Percentiles rank a stretch among this genome's conserved stretches.
Conservation (phyloP, 2,888 invertebrate species). For the Drosophila suboccidentalis region DNA sequence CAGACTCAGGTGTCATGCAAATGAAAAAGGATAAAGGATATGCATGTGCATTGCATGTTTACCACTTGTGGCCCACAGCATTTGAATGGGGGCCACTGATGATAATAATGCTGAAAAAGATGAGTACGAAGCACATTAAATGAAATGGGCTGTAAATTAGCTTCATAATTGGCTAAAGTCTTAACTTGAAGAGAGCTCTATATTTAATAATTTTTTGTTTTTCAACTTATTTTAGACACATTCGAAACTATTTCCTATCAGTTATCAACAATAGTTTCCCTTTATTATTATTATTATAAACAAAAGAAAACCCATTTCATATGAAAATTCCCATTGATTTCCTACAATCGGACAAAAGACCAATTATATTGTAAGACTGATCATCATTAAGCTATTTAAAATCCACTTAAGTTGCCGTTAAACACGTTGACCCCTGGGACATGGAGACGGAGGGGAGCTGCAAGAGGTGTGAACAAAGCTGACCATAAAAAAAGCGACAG, state of each 20-base stretch:
- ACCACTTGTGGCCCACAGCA: slow-evolving; percentile 33
- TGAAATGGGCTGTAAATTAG: slow-evolving; percentile 18
- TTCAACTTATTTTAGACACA: neutral
- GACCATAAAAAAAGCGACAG: slow-evolving; percentile 51
- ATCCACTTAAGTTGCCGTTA: slow-evolving; percentile 64
- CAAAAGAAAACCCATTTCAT: slow-evolving; percentile 1
- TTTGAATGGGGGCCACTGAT: slow-evolving; percentile 4
- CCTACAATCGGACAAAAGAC: slow-evolving; percentile 32
- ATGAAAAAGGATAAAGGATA: slow-evolving; percentile 27
- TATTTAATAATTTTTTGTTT: neutral
- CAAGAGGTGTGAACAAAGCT: slow-evolving; percentile 61
- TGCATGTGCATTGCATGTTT: slow-evolving; percentile 34
- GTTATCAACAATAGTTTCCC: neutral
- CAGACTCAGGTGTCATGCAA: slow-evolving; percentile 49
- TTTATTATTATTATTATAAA: neutral
- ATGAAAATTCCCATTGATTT: slow-evolving; percentile 14
- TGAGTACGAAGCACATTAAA: neutral
- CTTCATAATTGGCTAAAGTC: slow-evolving; percentile 22
- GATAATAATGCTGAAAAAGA: slow-evolving; percentile 7
- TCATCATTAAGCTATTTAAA: slow-evolving; percentile 53
- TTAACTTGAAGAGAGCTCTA: neutral
- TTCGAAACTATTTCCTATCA: neutral
- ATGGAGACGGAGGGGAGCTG: slow-evolving; percentile 1
- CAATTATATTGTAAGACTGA: slow-evolving; percentile 42
- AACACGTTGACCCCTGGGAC: slow-evolving; percentile 63